A percentile compares a stretch with the other conserved stretches of the same genome.
Evolutionary conservation across 2,797 vertebrate genomes (phyloP).

Genomic region (Garrulus glandarius): DNA sequence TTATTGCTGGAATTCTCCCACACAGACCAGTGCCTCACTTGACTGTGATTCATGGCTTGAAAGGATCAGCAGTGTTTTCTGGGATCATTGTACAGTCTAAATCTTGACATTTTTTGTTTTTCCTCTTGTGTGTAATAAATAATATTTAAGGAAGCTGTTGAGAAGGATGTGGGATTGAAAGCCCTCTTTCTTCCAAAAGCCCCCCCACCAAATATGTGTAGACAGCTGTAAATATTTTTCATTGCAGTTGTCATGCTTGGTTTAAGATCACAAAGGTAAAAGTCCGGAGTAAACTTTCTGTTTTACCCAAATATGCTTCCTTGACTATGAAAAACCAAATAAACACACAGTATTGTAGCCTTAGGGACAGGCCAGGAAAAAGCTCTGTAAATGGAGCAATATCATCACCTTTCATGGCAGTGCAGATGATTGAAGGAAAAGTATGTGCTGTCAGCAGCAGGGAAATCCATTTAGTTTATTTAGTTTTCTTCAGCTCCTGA

Average conservation of each 20-base stretch:
- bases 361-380: slow-evolving; percentile 48
- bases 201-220: not conserved
- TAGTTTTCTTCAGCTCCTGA: not conserved
- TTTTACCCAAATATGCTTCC: slow-evolving; percentile 1
- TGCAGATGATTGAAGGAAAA: not conserved
- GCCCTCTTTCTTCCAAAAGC: not conserved
- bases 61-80: not conserved
- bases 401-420: slow-evolving; percentile 15
- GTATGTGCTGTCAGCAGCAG: not conserved
- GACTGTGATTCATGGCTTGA: fast-evolving
- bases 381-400: slow-evolving; percentile 26
- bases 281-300: slow-evolving; percentile 45
- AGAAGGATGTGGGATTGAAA: not conserved
- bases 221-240: slow-evolving; percentile 27
- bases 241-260: not conserved
- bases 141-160: not conserved
- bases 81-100: not conserved
- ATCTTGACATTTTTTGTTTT: not conserved
- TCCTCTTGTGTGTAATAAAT: not conserved
- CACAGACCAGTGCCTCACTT: not conserved
- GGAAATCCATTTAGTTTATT: slow-evolving; percentile 14
- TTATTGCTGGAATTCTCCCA: not conserved
- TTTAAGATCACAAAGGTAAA: slow-evolving; percentile 21
- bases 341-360: slow-evolving; percentile 29
- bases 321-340: slow-evolving; percentile 49